Base-by-base conservation (phyloP, 2,797 vertebrate species). In the Scarus forsteni region DNA sequence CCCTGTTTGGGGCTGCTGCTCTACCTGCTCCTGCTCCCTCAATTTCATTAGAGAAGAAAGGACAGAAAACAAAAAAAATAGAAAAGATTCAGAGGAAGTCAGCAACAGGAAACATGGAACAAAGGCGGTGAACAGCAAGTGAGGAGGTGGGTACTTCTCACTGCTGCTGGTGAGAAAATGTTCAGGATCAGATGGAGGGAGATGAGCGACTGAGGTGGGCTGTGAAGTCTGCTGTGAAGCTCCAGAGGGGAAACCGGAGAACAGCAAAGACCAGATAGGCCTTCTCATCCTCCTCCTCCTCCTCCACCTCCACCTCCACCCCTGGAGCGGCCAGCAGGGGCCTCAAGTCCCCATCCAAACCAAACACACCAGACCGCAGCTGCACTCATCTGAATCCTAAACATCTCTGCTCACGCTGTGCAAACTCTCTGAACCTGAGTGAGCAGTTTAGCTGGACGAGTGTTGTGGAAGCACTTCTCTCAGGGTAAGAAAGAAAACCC, bases 301-400 rank as follows among this genome's bases (percentile, higher is more conserved):
- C 10, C 36, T 18, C 34, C 18, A 14, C 44, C 48, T 14, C 18
- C 54, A 34, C 57, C 54, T 71, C 56, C 66, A 74, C 86, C 78
- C 48, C 77, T 84, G 86, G 80, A 85, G 42, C 66, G 60, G 59
- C 70, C 55, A 60, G 66, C 52, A 6, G 50, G 53, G 58, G 61
- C 80, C 76, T 83, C 76, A 61, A 60, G 68, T 60, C 54, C 50
- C 75, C 52, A 60, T 88, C 86, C 86, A 88, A 88, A 68, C 70
- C 39, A 86, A 91, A 91, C 81, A 89, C 60, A 60, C 14, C 50
- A 73, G 48, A 49, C 60, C 69, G 45, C 85, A 79, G 79, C 85
- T 82, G 83, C 79, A 62, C 58, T 77, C 74, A 44, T 15, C 12
- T 3, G 38, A 67, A 70, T 55, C 15, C 8, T 13, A 62, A 82